These are phyloP conservation scores for Copidosoma floridanum DNA, from an alignment of 1,140 invertebrate species.

Conservation along the genomic window DNA sequence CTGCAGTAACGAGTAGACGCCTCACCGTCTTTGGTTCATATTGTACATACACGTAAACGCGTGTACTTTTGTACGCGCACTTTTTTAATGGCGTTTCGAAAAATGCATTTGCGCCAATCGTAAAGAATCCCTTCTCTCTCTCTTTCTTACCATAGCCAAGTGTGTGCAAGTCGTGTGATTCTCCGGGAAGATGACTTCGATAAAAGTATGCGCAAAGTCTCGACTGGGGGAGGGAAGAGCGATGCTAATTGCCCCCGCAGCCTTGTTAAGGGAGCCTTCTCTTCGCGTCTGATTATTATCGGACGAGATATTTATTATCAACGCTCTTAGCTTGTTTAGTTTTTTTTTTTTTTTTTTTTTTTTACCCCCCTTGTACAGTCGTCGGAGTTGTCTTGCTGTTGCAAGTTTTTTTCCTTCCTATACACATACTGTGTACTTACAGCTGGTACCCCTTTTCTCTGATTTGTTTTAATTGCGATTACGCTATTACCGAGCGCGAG, in stretches of 20 bases:
- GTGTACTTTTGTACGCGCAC: neutral
- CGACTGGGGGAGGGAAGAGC: neutral
- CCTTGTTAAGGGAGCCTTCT: neutral
- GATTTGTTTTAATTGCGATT: too few species aligned
- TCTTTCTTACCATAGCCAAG: too few species aligned
- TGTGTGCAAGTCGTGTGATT: conserved; percentile 2
- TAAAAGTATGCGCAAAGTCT: conserved; percentile 2
- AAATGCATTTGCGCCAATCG: conserved; percentile 9
- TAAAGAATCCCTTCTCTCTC: conserved; percentile 2
- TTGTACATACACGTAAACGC: too few species aligned
- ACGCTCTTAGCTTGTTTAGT: too few species aligned
- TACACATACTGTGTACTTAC: too few species aligned
- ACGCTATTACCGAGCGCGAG: too few species aligned
- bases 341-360: neutral
- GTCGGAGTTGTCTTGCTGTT: too few species aligned
- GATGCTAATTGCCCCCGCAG: conserved; percentile 2
- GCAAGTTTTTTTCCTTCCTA: too few species aligned
- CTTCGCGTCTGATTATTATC: conserved; percentile 1
- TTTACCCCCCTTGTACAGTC: too few species aligned
- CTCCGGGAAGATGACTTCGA: conserved; percentile 10
- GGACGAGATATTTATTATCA: conserved; percentile 9
- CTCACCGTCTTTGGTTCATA: neutral
- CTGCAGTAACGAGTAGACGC: too few species aligned
- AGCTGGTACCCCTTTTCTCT: too few species aligned
- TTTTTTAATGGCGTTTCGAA: conserved; percentile 13